A percentile compares a stretch with the other conserved stretches of the same genome.
Evolutionary conservation across 1,140 invertebrate species (phyloP).

Genomic region (Zophobas morio): DNA sequence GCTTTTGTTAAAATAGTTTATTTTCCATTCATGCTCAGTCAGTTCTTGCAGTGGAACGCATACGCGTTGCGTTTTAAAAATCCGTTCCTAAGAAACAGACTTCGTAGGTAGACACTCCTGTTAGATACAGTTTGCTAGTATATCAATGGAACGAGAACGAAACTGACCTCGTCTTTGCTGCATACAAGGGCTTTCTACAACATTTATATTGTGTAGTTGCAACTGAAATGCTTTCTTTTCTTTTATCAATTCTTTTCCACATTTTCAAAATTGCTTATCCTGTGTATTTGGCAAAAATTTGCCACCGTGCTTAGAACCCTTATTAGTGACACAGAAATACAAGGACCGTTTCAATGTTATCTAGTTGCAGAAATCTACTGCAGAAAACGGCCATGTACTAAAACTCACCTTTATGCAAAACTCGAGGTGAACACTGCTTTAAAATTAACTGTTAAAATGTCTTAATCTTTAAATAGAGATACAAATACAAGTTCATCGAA

Average conservation of each 20-base stretch:
- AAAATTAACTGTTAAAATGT: slow-evolving; percentile 18
- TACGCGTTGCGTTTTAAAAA: slow-evolving; percentile 1
- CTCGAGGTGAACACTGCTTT: slow-evolving; percentile 27
- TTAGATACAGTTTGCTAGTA: slow-evolving; percentile 6
- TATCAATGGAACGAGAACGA: slow-evolving; percentile 24
- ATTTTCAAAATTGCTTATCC: slow-evolving; percentile 5
- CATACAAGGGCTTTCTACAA: slow-evolving; percentile 24
- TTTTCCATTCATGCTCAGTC: slow-evolving; percentile 18
- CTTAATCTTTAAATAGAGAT: slow-evolving; percentile 28
- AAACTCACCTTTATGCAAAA: slow-evolving; percentile 29
- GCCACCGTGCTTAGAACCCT: too few relatives aligned
- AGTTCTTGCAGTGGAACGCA: slow-evolving; percentile 16
- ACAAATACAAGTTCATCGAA: slow-evolving; percentile 30
- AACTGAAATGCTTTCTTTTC: slow-evolving; percentile 10
- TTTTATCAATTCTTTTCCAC: slow-evolving; percentile 19
- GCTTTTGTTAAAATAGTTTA: slow-evolving; percentile 26
- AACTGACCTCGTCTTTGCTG: slow-evolving; percentile 17
- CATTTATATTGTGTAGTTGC: slow-evolving; percentile 4
- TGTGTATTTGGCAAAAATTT: too few relatives aligned
- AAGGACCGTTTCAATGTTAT: too few relatives aligned
- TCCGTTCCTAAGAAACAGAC: neutral
- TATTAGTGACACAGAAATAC: too few relatives aligned
- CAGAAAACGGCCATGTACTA: slow-evolving; percentile 2
- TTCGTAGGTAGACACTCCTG: slow-evolving; percentile 36
- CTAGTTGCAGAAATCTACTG: neutral